These are phyloP conservation scores for Tupaia tana DNA, from an alignment of 2,113 vertebrate species.

Conservation along the genomic window DNA sequence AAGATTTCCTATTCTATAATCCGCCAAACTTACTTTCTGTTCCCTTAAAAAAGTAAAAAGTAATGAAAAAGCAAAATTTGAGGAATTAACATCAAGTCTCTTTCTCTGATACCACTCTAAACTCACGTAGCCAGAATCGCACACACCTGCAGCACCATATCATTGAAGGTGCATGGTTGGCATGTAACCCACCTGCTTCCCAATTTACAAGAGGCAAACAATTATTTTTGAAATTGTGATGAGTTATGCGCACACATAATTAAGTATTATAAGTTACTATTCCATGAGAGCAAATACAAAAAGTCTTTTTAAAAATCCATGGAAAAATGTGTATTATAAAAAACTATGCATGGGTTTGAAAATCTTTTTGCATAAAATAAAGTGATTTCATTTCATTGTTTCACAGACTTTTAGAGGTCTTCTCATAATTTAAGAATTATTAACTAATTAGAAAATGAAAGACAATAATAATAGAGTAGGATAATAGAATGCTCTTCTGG, in stretches of 20 bases:
- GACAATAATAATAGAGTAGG: neutral
- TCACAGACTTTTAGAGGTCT: no score
- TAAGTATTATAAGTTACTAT: neutral
- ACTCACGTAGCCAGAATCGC: neutral
- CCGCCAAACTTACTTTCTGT: neutral
- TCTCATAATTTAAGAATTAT: neutral
- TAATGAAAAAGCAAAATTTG: neutral
- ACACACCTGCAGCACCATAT: neutral
- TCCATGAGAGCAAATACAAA: neutral
- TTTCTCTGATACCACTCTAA: neutral
- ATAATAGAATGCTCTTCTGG: neutral
- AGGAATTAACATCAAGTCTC: neutral
- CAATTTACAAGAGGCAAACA: neutral
- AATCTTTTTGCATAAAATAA: no score
- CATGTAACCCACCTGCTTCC: rapidly evolving
- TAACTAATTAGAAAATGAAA: neutral
- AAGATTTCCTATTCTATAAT: neutral
- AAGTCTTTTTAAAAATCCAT: no score
- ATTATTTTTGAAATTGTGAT: neutral
- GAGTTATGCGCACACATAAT: neutral
- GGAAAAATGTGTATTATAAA: no score
- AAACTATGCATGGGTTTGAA: no score
- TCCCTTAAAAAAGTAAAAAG: neutral
- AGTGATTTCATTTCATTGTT: no score
- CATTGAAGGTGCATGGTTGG: rapidly evolving